Conservation (phyloP, 92 coral and sea anemone species). For the Actinostola sp. region DNA sequence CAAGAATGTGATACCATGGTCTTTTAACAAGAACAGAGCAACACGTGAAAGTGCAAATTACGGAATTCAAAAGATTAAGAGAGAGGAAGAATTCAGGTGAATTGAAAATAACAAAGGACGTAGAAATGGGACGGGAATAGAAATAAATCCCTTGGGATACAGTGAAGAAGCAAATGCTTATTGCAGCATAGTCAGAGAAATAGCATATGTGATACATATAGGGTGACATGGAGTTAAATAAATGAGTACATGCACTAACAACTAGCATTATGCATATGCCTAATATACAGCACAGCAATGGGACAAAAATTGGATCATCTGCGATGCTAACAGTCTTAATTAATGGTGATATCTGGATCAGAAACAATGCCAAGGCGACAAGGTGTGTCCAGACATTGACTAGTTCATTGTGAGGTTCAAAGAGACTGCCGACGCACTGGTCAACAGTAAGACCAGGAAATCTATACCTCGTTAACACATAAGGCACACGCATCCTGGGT, state of each 20-base stretch:
- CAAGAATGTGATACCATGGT: slow-evolving; percentile 47
- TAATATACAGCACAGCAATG: slow-evolving; percentile 41
- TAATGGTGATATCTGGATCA: slow-evolving; percentile 15
- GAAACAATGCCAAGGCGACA: slow-evolving; percentile 40
- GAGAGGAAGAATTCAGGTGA: slow-evolving; percentile 43
- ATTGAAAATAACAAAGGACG: slow-evolving; percentile 33
- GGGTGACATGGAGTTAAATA: slow-evolving; percentile 64
- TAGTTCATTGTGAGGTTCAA: slow-evolving; percentile 44
- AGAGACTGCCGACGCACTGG: slow-evolving; percentile 58
- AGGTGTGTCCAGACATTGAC: slow-evolving; percentile 62
- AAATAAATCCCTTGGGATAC: slow-evolving; percentile 60
- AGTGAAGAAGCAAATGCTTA: slow-evolving; percentile 42
- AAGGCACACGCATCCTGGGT: slow-evolving; percentile 28
- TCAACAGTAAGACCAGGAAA: slow-evolving; percentile 57
- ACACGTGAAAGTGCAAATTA: slow-evolving; percentile 45
- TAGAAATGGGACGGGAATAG: slow-evolving; percentile 53
- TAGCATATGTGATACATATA: slow-evolving; percentile 54
- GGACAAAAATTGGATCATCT: slow-evolving; percentile 43
- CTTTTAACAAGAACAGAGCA: slow-evolving; percentile 60
- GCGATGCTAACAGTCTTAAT: slow-evolving; percentile 22
- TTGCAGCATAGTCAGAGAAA: slow-evolving; percentile 65
- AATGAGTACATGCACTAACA: slow-evolving; percentile 51
- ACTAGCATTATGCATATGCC: slow-evolving; percentile 44
- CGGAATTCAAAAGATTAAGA: slow-evolving; percentile 36
- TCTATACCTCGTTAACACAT: slow-evolving; percentile 49